Evolutionary conservation across 2,888 invertebrate genomes (phyloP), one percentile per base, ranked within the genome.

Genomic region (Platycheirus albimanus): DNA sequence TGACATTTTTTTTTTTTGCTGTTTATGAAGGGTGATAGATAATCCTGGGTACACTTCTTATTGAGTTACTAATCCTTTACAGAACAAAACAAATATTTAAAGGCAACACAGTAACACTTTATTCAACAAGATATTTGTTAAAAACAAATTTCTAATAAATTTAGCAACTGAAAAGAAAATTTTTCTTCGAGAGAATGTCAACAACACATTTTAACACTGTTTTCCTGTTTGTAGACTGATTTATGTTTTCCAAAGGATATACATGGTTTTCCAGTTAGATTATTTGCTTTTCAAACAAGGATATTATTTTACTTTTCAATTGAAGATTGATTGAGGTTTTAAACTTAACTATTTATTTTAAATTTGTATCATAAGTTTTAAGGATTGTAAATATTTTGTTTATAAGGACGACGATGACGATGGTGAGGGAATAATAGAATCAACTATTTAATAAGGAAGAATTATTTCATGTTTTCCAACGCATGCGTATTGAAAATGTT

Each of bases 161-260:
- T 54, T 36, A 17, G 10, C 58, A 54, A 38, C 36, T 45, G 33
- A 56, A 56, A 64, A 67, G 4, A 19, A 5, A 58, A 47, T 41
- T 70, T 47, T 81, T 51, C 19, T 28, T 66, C 8, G 20, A 19
- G 36, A 72, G 56, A 72, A 81, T 81, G 81, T 81, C 77, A 81
- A 81, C 81, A 81, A 77, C 70, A 72, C 81, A 81, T 66, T 81
- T 70, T 72, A 17, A 63, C 81, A 71, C 77, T 63, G 19, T 19
- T 54, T 67, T 47, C 61, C 54, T 72, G 15, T 8, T 77, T 66
- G 43, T 51, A 61, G 71, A 81, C 81, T 77, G 43, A 52, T 20
- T 81, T 72, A 47, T 61, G 7, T 33, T 81, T 81, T 61, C 77
- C 71, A 77, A 30, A 45, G 45, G 45, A 45, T 61, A 77, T 63